Evolutionary conservation across 2,797 vertebrate species (phyloP), one percentile per base, ranked within the genome.

Genomic region (Sardinella longiceps): DNA sequence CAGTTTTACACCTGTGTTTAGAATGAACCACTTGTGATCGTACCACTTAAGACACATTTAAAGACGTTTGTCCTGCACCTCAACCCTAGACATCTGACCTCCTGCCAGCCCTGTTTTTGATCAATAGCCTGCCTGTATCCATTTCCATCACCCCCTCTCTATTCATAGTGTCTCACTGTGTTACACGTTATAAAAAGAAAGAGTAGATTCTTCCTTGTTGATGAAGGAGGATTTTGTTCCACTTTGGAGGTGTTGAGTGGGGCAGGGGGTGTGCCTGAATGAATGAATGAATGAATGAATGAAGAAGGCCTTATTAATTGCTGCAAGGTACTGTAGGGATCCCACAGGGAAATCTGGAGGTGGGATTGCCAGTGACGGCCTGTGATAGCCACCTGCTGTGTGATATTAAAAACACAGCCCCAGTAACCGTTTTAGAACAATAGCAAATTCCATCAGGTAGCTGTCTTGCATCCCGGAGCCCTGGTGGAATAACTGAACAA

Each of bases 361-460:
- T 80, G 81, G 84, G 66, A 87, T 86, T 63, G 81, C 63, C 14
- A 30, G 18, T 77, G 28, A 37, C 45, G 70, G 48, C 28, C 84
- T 56, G 70, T 28, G 81, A 83, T 45, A 46, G 83, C 85, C 87
- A 83, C 84, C 83, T 86, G 85, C 80, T 88, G 87, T 80, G 86
- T 48, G 77, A 66, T 51, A 81, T 86, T 88, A 88, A 83, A 83
- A 81, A 86, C 85, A 88, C 83, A 83, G 25, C 66, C 66, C 77
- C 51, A 15, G 45, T 48, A 56, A 85, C 83, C 74, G 81, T 81
- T 84, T 74, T 74, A 89, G 90, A 87, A 89, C 86, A 86, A 85
- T 86, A 88, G 85, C 90, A 87, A 82, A 91, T 91, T 90, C 90
- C 66, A 91, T 89, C 88, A 89, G 87, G 92, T 90, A 87, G 84